Base-by-base conservation (phyloP, 2,113 vertebrate genomes). In the Nanorana parkeri region DNA sequence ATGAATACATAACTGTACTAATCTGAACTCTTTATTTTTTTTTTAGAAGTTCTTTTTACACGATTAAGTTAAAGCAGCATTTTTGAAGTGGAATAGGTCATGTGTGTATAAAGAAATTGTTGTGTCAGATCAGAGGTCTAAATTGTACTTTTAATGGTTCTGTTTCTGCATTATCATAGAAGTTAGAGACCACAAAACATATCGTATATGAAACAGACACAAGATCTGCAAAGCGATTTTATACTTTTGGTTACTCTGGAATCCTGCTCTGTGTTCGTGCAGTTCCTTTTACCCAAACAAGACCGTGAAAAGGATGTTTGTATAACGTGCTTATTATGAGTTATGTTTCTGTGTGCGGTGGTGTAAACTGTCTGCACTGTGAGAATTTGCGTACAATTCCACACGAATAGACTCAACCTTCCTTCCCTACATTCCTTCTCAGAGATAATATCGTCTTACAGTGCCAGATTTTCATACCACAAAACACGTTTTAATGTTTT, bases 261-360 rank as follows among this genome's bases (percentile, higher is more conserved):
- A 69, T 69, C 60, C 60, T 61, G 8, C 23, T 17, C 77, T 68
- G 29, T 32, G 29, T 58, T 79, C 26, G 28, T 79, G 65, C 51
- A 79, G n/a, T 54, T 58, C 51, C 28, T 51, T 17, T 36, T 41
- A 56, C 52, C 52, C 66, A 68, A 47, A 61, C 78, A 47, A 36
- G 29, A 61, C 66, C 24, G 77, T 29, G 41, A 51, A 69, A 32
- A 69, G 78, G 78, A 80, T 80, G 78, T 80, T 79, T 79, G 77
- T 79, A 63, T 79, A 21, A 56, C 56, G 47, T 78, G 76, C 64
- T 58, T 68, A 60, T 68, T 69, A 55, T 36, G 68, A 81, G 79
- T 73, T 73, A 73, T 81, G 79, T 36, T 73, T 73, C 36, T 81
- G 68, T 81, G 68, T 54, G 56, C 55, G 26, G 58, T 20, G 68